A percentile compares a stretch with the other conserved stretches of the same genome.
Conservation (phyloP, 2,888 invertebrate species). For the Pyrrhosoma nymphula region DNA sequence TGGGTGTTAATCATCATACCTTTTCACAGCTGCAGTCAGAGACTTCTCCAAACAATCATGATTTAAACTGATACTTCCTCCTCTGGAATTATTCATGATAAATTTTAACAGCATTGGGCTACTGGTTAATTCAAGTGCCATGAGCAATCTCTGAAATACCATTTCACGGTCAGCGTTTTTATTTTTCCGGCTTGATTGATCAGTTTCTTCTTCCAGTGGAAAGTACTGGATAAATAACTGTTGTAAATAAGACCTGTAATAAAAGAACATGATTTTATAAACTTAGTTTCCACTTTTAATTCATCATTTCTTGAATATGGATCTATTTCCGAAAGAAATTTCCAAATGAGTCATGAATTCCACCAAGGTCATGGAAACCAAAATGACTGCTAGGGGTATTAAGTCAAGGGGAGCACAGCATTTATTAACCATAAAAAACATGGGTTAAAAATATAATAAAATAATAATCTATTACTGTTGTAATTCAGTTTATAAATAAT, state of each 20-base stretch:
- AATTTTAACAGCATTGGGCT: conserved; percentile 69
- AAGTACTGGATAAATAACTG: not conserved
- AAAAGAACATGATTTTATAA: not conserved
- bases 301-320: not conserved
- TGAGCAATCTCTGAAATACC: conserved; percentile 73
- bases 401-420: too few relatives aligned
- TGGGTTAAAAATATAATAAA: too few relatives aligned
- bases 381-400: too few relatives aligned
- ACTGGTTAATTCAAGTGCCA: conserved; percentile 69
- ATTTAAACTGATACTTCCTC: conserved; percentile 69
- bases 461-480: too few relatives aligned
- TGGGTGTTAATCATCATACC: conserved; percentile 49
- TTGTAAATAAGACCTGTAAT: not conserved
- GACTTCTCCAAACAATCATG: conserved; percentile 68
- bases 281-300: not conserved
- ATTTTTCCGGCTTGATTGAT: not conserved
- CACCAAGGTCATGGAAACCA: too few relatives aligned
- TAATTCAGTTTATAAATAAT: too few relatives aligned
- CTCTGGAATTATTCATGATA: conserved; percentile 67
- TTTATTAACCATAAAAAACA: too few relatives aligned
- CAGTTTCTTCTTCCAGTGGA: not conserved
- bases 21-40: conserved; percentile 69
- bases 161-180: conserved; percentile 70
- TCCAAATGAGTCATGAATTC: too few relatives aligned
- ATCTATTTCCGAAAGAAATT: too few relatives aligned